Evolutionary conservation across 2,113 vertebrate species (phyloP), one percentile per base, ranked within the genome.

Genomic region (Neogale vison): DNA sequence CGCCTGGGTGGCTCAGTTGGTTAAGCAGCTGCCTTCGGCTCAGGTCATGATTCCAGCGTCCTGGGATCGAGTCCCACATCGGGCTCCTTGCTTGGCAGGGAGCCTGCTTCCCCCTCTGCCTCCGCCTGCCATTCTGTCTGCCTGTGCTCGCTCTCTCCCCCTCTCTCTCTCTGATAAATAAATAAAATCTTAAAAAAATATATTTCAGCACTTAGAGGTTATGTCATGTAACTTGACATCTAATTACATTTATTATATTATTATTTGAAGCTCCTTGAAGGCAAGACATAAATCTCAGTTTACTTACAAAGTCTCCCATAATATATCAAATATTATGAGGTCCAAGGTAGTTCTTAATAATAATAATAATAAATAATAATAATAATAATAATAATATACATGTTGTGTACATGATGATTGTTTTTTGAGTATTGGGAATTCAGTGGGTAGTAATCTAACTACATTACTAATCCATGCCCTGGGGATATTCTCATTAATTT

Each of bases 371-470:
- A n/a, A n/a, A n/a, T 36, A 67, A 69, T 69, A 34, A 69, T 69
- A 69, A n/a, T n/a, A 50, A 50, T 50, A 52, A 55, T 52, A 52
- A 55, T 55, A 55, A 55, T 1, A 39, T 12, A 39, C 23, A 2
- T 24, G 3, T 42, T 42, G 13, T 72, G 12, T 42, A 90, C 11
- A 12, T 29, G 55, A 36, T 74, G 50, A 81, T 14, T 72, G 13
- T 61, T 89, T 96, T 71, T 55, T 88, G 72, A 95, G 23, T 82
- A 71, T 57, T 91, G 42, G 36, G 24, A 84, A 95, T 94, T 97
- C 45, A 87, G 15, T 69, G 29, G 9, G 47, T 69, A 76, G 69
- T 52, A 84, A 95, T 90, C 61, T 76, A 90, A 88, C 6, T 93
- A 42, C 12, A 13, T 29, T 80, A 71, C 15, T 90, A 88, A 87